Percentiles rank a stretch among this genome's conserved stretches.
These are phyloP conservation scores for Lanius ludovicianus DNA, from an alignment of 2,113 vertebrate genomes.

Conservation along the genomic window DNA sequence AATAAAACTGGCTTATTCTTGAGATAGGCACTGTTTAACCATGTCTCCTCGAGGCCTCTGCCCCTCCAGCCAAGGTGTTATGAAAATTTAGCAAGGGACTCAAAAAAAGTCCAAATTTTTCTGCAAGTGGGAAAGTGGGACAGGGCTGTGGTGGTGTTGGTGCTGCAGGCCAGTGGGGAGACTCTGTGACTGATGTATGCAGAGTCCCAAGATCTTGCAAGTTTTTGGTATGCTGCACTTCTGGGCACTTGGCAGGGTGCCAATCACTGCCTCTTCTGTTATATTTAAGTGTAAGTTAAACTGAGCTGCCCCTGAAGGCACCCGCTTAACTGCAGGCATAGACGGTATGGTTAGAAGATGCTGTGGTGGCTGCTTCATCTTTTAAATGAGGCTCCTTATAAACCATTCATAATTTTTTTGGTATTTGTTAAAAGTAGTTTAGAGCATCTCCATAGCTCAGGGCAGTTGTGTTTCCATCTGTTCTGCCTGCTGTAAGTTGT, in stretches of 20 bases:
- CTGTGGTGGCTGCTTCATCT: not conserved
- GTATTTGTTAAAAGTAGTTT: constrained; percentile 31
- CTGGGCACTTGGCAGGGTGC: not conserved
- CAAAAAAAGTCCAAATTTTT: not conserved
- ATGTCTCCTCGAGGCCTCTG: not conserved
- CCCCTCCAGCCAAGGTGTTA: not conserved
- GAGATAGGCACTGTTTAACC: not conserved
- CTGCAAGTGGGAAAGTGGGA: not conserved
- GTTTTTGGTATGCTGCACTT: not conserved
- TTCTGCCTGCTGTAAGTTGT: constrained; percentile 40
- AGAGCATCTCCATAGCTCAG: constrained; percentile 15
- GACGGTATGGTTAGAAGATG: not conserved
- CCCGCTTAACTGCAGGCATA: not conserved
- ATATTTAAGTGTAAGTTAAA: not conserved
- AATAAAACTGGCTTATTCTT: not conserved
- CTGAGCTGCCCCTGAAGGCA: not conserved
- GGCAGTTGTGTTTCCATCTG: constrained; percentile 53
- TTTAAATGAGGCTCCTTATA: not conserved
- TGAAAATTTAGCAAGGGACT: not conserved
- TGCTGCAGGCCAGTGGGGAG: not conserved
- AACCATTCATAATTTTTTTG: not conserved
- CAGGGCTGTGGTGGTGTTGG: not conserved
- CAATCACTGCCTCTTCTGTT: not conserved
- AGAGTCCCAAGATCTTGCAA: not conserved
- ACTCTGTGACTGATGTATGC: fast-evolving